Evolutionary conservation across 1,140 invertebrate species (phyloP), one percentile per base, ranked within the genome.

Genomic region (Conus ventricosus): DNA sequence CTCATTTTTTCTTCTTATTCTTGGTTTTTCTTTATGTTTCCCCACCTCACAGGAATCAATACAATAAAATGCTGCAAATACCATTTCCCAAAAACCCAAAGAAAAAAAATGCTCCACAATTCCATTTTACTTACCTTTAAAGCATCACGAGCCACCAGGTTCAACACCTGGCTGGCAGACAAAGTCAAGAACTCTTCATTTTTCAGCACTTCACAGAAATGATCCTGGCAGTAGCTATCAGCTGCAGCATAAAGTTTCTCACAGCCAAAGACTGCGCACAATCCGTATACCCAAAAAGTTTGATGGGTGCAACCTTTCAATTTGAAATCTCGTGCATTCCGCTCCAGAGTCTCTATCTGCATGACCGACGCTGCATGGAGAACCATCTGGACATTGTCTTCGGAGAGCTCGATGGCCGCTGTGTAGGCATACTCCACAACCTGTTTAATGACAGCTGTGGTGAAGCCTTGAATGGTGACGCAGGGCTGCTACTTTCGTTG

Each of bases 211-310:
- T 91, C 86, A 63, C n/a, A 81, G 67, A 91, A 91, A 76, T 91
- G 67, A 53, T 89, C 89, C 55, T 90, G 85, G 78, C 87, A 89
- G 85, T 88, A 90, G 27, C 83, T 91, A 75, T 91, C 89, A 17
- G 90, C 89, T 57, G 51, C 27, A 15, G 87, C 60, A 23, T 86
- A 60, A 5, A 91, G 88, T 4, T 83, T 71, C 76, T 89, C 87
- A 54, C 89, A 91, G 27, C 89, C 90, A 92, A 98, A 97, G 97
- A 97, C 94, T 98, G 98, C 51, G 98, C 98, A 96, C 98, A 98
- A 92, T 98, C 96, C 97, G 96, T 93, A 99, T 98, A 1, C 98
- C 98, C 85, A 98, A 96, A 95, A 97, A 98, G 94, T 99, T 99
- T 91, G 97, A 98, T 2, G 98, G 98, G 95, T 98, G 97, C 75